Percentiles rank a stretch among this genome's conserved stretches.
Conservation (phyloP, 1,140 invertebrate species). For the Euglossa dilemma region DNA sequence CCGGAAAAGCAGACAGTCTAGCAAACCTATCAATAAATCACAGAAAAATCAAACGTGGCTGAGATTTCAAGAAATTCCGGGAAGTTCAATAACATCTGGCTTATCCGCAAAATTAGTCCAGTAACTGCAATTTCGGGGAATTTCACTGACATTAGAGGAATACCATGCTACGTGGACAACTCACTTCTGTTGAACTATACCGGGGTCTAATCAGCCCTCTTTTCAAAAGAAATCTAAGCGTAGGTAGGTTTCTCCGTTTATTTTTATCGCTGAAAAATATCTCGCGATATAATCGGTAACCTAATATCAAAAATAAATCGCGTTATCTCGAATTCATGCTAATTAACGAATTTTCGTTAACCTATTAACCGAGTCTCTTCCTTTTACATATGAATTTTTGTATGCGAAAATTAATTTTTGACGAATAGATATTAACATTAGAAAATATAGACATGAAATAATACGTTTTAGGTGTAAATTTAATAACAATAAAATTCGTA, state of each 20-base stretch:
- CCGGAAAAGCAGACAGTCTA: conserved; percentile 51
- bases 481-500: too few species aligned
- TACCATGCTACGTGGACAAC: conserved; percentile 50
- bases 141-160: background rate
- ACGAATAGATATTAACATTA: too few species aligned
- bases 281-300: too few species aligned
- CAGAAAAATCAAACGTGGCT: conserved; percentile 12
- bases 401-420: too few species aligned
- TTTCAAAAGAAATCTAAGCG: conserved; percentile 47
- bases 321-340: too few species aligned
- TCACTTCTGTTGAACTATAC: background rate
- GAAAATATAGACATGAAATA: too few species aligned
- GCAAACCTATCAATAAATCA: conserved; percentile 37
- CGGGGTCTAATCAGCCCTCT: conserved; percentile 16
- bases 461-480: too few species aligned
- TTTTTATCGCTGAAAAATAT: too few species aligned
- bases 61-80: background rate
- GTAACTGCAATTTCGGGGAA: conserved; percentile 11
- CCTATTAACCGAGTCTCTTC: too few species aligned
- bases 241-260: conserved; percentile 35
- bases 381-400: too few species aligned
- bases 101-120: conserved; percentile 49
- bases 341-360: too few species aligned
- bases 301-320: too few species aligned
- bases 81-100: conserved; percentile 10